Conservation (phyloP, 1,140 invertebrate genomes). For the Cydia strobilella region DNA sequence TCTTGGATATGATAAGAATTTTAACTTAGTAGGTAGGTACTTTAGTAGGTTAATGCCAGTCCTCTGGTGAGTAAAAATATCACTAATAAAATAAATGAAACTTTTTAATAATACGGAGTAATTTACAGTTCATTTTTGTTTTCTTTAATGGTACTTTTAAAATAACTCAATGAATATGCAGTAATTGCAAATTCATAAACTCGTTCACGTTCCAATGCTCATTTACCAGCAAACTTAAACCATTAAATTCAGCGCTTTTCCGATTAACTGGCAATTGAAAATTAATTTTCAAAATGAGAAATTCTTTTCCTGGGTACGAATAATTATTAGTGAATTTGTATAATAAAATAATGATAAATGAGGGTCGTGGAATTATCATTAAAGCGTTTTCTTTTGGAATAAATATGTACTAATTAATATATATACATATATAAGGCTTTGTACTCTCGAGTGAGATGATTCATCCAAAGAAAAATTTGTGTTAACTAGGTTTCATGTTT, state of each 20-base stretch:
- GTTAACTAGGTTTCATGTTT: too few relatives aligned
- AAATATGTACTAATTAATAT: neutral
- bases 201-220: neutral
- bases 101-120: too few relatives aligned
- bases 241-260: conserved; percentile 4
- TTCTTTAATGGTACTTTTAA: too few relatives aligned
- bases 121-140: too few relatives aligned
- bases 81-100: too few relatives aligned
- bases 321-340: conserved; percentile 23
- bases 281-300: conserved; percentile 12
- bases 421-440: neutral
- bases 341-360: conserved; percentile 34
- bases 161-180: too few relatives aligned
- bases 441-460: too few relatives aligned
- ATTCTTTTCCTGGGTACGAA: conserved; percentile 5
- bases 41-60: too few relatives aligned
- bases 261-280: neutral
- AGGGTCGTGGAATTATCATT: conserved; percentile 11
- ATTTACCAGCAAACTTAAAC: neutral
- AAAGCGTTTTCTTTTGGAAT: neutral
- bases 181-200: conserved; percentile 1
- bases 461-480: too few relatives aligned
- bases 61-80: too few relatives aligned
- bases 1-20: too few relatives aligned
- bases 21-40: too few relatives aligned